These are phyloP conservation scores for Macrosoma leucophasiata DNA, from an alignment of 2,888 invertebrate species.

Conservation along the genomic window DNA sequence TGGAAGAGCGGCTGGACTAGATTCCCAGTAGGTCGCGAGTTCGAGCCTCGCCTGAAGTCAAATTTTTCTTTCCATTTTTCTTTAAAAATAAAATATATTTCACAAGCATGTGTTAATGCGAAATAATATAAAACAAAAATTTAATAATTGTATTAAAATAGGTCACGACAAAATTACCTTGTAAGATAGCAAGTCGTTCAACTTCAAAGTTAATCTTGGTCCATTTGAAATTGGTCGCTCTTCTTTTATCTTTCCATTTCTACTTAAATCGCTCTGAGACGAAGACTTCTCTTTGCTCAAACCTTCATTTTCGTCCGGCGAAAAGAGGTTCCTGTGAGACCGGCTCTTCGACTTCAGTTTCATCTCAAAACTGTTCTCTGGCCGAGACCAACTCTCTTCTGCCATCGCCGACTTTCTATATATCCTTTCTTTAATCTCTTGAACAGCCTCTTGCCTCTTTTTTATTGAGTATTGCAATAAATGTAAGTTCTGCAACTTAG, in stretches of 20 bases:
- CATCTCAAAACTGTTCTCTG: conserved; percentile 35
- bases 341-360: conserved; percentile 43
- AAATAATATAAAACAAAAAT: too few species aligned
- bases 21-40: too few species aligned
- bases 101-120: too few species aligned
- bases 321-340: conserved; percentile 56
- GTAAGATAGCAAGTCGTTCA: conserved; percentile 67
- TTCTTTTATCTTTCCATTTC: conserved; percentile 53
- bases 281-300: conserved; percentile 40
- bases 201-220: conserved; percentile 56
- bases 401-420: conserved; percentile 61
- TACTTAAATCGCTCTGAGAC: conserved; percentile 44
- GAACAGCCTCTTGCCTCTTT: conserved; percentile 79
- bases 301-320: conserved; percentile 40
- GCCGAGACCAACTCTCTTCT: conserved; percentile 35
- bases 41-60: too few species aligned
- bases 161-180: conserved; percentile 47
- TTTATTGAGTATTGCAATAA: conserved; percentile 82
- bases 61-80: too few species aligned
- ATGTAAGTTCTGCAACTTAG: conserved; percentile 81
- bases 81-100: too few species aligned
- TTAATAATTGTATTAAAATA: background rate
- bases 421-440: conserved; percentile 66
- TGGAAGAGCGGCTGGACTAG: too few species aligned
- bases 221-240: conserved; percentile 50